Percentiles rank a stretch among this genome's conserved stretches.
Evolutionary conservation across 2,888 invertebrate species (phyloP).

Genomic region (Galeruca laticollis): DNA sequence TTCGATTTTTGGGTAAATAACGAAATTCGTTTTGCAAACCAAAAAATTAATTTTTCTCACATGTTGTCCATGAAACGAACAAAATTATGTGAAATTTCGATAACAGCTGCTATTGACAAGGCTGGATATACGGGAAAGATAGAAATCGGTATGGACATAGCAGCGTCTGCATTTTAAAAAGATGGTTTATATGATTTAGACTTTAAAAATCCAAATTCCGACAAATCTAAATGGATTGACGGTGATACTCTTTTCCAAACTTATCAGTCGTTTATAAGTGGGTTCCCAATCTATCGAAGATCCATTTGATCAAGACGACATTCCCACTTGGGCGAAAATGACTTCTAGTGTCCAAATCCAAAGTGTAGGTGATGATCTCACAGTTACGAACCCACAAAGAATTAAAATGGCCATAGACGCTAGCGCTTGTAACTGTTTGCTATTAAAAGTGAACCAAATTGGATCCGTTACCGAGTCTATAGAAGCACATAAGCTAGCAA

Average conservation of each 20-base stretch:
- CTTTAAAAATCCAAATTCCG: slow-evolving; percentile 95
- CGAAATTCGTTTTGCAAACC: too few relatives aligned
- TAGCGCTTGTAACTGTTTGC: slow-evolving; percentile 96
- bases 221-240: slow-evolving; percentile 83
- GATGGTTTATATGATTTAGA: slow-evolving; percentile 89
- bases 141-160: slow-evolving; percentile 99
- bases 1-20: too few relatives aligned
- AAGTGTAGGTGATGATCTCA: slow-evolving; percentile 96
- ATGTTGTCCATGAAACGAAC: too few relatives aligned
- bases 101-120: slow-evolving; percentile 90
- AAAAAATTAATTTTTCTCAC: too few relatives aligned
- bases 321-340: slow-evolving; percentile 92
- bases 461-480: slow-evolving; percentile 98
- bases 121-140: slow-evolving; percentile 98
- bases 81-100: too few relatives aligned
- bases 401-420: slow-evolving; percentile 95
- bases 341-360: slow-evolving; percentile 84
- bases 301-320: slow-evolving; percentile 99
- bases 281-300: slow-evolving; percentile 98
- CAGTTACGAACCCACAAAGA: slow-evolving; percentile 93
- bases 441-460: slow-evolving; percentile 98
- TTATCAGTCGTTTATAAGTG: slow-evolving; percentile 90
- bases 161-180: slow-evolving; percentile 97
- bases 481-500: slow-evolving; percentile 89
- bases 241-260: slow-evolving; percentile 87